Evolutionary conservation across 2,888 invertebrate species (phyloP), one percentile per base, ranked within the genome.

Genomic region (Cepaea hortensis): DNA sequence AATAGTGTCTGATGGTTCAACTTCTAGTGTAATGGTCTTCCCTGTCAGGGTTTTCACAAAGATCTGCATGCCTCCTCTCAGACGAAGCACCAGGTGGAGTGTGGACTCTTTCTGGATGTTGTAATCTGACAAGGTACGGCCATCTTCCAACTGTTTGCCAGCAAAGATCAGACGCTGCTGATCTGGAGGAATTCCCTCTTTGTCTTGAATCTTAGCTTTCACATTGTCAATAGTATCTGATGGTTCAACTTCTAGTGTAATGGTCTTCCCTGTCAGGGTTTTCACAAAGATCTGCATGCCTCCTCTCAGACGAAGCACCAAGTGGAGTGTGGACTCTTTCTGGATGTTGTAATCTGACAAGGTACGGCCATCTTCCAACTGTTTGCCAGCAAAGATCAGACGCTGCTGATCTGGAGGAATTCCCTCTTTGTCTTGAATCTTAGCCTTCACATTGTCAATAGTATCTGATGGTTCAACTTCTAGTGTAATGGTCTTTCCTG

Each of bases 71-170:
- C 72, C 79, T 48, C 72, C 86, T 70, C 86, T 82, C 70, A 86
- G 79, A 76, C 86, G 82, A 23, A 86, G 83, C 75, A 98, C 98
- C 95, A 95, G 91, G 95, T 98, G 98, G 90, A 98, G 96, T 20
- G 98, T 98, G 0, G 98, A 98, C 35, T 35, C 35, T 35, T 35
- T 35, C 35, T 35, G 35, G 35, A 35, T 85, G 80, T 98, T 98
- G 95, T 98, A 98, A 94, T 98, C 98, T 0, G 97, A 97, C 68
- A 98, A 95, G 3, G 98, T 98, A 84, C 98, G 96, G 6, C 98
- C 98, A 96, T 98, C 98, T 95, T 98, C 98, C 93, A 98, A 95
- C 95, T 98, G 98, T 95, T 98, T 98, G 87, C 98, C 98, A 91
- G 98, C 98, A 95, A 98, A 98, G 95, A 98, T 98, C 95, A 98